These are phyloP conservation scores for Phyllopteryx taeniolatus DNA, from an alignment of 2,113 vertebrate species.

Conservation along the genomic window DNA sequence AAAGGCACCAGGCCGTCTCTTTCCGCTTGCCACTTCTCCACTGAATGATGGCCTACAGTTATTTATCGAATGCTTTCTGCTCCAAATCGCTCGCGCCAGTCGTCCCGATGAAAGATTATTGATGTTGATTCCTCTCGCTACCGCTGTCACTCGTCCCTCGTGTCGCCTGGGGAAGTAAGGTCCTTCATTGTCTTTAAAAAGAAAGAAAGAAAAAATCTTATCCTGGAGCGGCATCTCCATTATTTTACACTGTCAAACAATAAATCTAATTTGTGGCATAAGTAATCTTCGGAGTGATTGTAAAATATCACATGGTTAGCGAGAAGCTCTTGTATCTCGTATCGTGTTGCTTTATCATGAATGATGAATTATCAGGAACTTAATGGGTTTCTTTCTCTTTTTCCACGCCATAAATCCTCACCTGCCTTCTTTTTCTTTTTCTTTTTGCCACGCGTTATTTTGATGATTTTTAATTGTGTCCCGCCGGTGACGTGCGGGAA, in stretches of 20 bases:
- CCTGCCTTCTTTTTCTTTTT: slow-evolving; percentile 6
- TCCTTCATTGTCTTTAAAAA: slow-evolving; percentile 70
- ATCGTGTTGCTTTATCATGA: slow-evolving; percentile 29
- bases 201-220: slow-evolving; percentile 59
- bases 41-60: slow-evolving; percentile 70
- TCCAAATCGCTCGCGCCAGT: slow-evolving; percentile 48
- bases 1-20: slow-evolving; percentile 6
- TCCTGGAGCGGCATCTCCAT: slow-evolving; percentile 60
- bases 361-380: slow-evolving; percentile 38
- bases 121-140: slow-evolving; percentile 72
- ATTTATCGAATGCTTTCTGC: slow-evolving; percentile 70
- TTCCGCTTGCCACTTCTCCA: slow-evolving; percentile 43
- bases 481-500: slow-evolving; percentile 55
- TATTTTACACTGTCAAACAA: slow-evolving; percentile 61
- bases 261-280: slow-evolving; percentile 72
- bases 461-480: slow-evolving; percentile 66
- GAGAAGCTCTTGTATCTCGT: slow-evolving; percentile 25
- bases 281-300: slow-evolving; percentile 59
- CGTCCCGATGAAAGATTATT: slow-evolving; percentile 78
- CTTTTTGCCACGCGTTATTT: slow-evolving; percentile 16
- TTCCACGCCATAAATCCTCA: slow-evolving; percentile 26
- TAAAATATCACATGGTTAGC: slow-evolving; percentile 45
- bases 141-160: slow-evolving; percentile 53
- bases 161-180: slow-evolving; percentile 59
- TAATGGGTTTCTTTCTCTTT: slow-evolving; percentile 23